Percentiles rank a stretch among this genome's conserved stretches.
Evolutionary conservation across 1,140 invertebrate genomes (phyloP).

Genomic region (Drosophila lacertosa): DNA sequence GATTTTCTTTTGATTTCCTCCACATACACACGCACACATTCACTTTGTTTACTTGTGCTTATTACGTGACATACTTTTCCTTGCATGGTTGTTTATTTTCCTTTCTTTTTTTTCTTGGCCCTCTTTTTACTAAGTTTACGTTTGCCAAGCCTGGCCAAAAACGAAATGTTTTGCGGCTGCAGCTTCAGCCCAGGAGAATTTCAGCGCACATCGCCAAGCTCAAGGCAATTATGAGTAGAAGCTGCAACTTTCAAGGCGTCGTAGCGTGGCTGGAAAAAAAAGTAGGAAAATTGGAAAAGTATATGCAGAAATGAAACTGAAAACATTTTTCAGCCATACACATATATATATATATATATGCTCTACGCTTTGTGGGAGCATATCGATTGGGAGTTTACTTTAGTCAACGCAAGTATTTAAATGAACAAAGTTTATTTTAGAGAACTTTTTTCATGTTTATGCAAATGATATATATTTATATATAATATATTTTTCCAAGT

Average conservation of each 20-base stretch:
- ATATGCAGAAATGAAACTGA: slow-evolving; percentile 24
- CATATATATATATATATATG: too few species aligned
- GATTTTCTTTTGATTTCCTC: slow-evolving; percentile 44
- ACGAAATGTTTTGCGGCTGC: slow-evolving; percentile 18
- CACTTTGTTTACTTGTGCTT: slow-evolving; percentile 3
- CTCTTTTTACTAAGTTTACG: slow-evolving; percentile 15
- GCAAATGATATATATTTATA: background rate
- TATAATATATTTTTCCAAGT: background rate
- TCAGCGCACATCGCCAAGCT: slow-evolving; percentile 18
- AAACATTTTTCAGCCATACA: slow-evolving; percentile 23
- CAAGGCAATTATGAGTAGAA: slow-evolving; percentile 47
- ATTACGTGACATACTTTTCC: slow-evolving; percentile 1
- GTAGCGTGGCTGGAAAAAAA: background rate
- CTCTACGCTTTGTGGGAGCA: too few species aligned
- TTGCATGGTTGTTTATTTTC: background rate
- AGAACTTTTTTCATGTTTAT: background rate
- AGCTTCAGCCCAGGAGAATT: slow-evolving; percentile 25
- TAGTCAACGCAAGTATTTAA: too few species aligned
- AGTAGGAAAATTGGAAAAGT: background rate
- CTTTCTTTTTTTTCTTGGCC: slow-evolving; percentile 13
- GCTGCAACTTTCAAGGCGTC: slow-evolving; percentile 24
- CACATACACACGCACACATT: background rate
- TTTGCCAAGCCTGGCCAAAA: slow-evolving; percentile 10
- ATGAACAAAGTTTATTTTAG: background rate
- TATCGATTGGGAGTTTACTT: background rate